Evolutionary conservation across 2,113 vertebrate genomes (phyloP).

Genomic region (Microtus oregoni): DNA sequence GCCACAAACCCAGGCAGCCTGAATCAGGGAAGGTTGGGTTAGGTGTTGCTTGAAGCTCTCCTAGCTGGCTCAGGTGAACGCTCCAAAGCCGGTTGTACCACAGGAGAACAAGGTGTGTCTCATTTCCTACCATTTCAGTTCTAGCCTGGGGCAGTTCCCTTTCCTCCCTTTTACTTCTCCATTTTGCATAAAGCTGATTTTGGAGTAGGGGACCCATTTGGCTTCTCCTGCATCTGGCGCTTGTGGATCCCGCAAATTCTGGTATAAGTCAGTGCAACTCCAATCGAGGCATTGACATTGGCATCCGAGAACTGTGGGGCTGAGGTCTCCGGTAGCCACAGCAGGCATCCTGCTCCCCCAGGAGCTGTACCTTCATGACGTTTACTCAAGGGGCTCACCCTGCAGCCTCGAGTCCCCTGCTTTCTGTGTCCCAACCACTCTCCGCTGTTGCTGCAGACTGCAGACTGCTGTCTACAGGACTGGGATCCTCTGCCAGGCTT

Average conservation of each 20-base stretch:
- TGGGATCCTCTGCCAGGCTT: neutral
- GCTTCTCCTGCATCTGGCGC: neutral
- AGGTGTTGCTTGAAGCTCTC: neutral
- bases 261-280: neutral
- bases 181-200: neutral
- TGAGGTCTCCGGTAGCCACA: neutral
- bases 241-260: neutral
- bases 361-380: neutral
- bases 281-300: neutral
- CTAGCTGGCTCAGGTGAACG: too few species aligned
- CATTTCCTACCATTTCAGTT: neutral
- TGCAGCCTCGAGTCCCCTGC: accelerated
- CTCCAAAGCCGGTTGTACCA: neutral
- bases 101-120: neutral
- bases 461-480: neutral
- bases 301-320: neutral
- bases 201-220: neutral
- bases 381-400: neutral
- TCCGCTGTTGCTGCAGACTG: neutral
- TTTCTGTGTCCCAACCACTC: neutral
- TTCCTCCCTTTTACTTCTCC: neutral
- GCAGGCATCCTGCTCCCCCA: neutral
- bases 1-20: neutral
- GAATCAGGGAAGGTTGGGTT: accelerated
- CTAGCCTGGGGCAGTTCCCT: neutral